Evolutionary conservation across 2,888 invertebrate species (phyloP).

Genomic region (Drosophila pseudotalamancana): DNA sequence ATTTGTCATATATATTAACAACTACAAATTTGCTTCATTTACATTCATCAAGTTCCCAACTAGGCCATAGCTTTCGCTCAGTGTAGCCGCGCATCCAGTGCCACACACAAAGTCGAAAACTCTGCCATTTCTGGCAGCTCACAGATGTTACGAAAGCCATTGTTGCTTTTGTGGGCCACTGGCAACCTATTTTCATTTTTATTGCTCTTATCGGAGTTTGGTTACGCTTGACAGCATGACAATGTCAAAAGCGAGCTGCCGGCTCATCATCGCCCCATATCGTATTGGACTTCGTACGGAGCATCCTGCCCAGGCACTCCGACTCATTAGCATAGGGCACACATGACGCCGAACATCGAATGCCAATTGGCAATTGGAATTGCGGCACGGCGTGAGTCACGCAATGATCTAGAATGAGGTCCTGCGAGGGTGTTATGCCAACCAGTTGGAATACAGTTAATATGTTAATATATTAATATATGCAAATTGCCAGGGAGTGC

Average conservation of each 20-base stretch:
- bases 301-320: slow-evolving; percentile 44
- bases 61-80: not conserved
- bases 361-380: slow-evolving; percentile 69
- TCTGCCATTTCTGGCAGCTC: slow-evolving; percentile 30
- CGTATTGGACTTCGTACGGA: slow-evolving; percentile 44
- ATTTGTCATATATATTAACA: too few species aligned
- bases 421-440: slow-evolving; percentile 49
- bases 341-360: slow-evolving; percentile 56
- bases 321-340: slow-evolving; percentile 65
- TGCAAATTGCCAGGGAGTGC: slow-evolving; percentile 78
- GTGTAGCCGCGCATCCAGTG: slow-evolving; percentile 35
- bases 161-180: slow-evolving; percentile 65
- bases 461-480: slow-evolving; percentile 77
- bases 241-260: slow-evolving; percentile 60
- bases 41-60: too few species aligned
- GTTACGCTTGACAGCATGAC: slow-evolving; percentile 81
- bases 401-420: slow-evolving; percentile 18
- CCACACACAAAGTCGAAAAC: slow-evolving; percentile 25
- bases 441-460: slow-evolving; percentile 37
- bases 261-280: slow-evolving; percentile 28
- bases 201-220: slow-evolving; percentile 82
- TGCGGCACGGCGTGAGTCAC: slow-evolving; percentile 68
- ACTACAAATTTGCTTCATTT: too few species aligned
- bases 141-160: slow-evolving; percentile 63
- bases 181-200: slow-evolving; percentile 69